Conservation (phyloP, 2,888 invertebrate species). For the Lepetodrilus schrolli region DNA sequence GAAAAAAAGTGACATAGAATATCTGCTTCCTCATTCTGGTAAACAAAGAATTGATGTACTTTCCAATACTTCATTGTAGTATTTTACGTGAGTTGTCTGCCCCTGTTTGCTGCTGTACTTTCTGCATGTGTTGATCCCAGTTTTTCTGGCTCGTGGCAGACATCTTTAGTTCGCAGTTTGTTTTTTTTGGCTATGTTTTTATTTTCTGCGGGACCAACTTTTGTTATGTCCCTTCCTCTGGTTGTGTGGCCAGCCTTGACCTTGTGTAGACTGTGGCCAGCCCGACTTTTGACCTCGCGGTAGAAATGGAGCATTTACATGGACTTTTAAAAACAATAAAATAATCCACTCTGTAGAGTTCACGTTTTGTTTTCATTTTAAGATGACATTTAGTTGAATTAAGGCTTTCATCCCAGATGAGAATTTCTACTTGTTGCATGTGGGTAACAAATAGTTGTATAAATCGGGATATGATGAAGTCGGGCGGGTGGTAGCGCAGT, state of each 20-base stretch:
- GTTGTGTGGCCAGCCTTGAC: slow-evolving; percentile 1
- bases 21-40: no score
- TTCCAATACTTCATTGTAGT: background rate
- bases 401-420: no score
- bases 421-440: no score
- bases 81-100: background rate
- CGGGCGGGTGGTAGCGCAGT: no score
- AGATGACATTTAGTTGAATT: no score
- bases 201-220: slow-evolving; percentile 26
- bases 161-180: slow-evolving; percentile 15
- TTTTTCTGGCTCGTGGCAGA: background rate
- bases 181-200: slow-evolving; percentile 13
- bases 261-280: background rate
- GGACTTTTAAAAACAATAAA: slow-evolving; percentile 3
- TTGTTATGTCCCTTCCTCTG: slow-evolving; percentile 23
- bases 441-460: no score
- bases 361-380: no score
- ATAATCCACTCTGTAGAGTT: slow-evolving; percentile 21
- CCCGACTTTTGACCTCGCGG: no score
- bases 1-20: background rate
- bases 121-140: background rate
- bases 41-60: no score
- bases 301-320: slow-evolving; percentile 18
- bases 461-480: no score
- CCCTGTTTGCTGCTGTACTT: background rate